Evolutionary conservation across 2,113 vertebrate genomes (phyloP), one percentile per base, ranked within the genome.

Genomic region (Chaetops frenatus): DNA sequence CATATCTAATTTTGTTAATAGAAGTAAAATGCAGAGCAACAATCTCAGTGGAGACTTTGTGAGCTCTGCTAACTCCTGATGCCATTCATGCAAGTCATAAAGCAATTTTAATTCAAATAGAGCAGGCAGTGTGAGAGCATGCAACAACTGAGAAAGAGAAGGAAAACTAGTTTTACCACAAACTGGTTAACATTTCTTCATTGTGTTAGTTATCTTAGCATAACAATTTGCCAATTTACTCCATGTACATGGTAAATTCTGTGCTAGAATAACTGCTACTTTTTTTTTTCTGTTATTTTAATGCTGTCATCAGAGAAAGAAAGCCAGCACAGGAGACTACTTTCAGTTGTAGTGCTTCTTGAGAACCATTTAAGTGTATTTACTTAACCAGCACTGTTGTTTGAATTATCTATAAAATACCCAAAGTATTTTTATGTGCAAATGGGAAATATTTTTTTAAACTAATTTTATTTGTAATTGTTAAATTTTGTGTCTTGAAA

Each of bases 401-500:
- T 76, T 80, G 12, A 57, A 65, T 64, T 74, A 24, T 35, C 12
- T 72, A 19, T 60, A 23, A 9, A 85, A 29, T 31, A 36, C 10
- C 40, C 9, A 45, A 13, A 2, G 2, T 40, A 69, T 31, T 76
- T 92, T 85, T 69, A 65, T 9, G 8, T 80, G 17, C 9, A 81
- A 74, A 72, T 20, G 6, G 29, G 12, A 74, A 48, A 54, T 1
- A 1, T 18, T 47, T 48, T 35, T 91, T 57, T 15, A 35, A 47
- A 0, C 0, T 14, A 33, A 77, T 62, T 20, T 20, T 1, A 12
- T 47, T 62, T n/a, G 1, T 16, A 27, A 51, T 74, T 78, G 7
- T 58, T 64, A 84, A 38, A 28, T 48, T 66, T 81, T 53, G 0
- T 51, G 5, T 50, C 15, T 42, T 12, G 5, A 50, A 36, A 25